Base-by-base conservation (phyloP, 2,113 vertebrate genomes). In the Atrichornis clamosus region DNA sequence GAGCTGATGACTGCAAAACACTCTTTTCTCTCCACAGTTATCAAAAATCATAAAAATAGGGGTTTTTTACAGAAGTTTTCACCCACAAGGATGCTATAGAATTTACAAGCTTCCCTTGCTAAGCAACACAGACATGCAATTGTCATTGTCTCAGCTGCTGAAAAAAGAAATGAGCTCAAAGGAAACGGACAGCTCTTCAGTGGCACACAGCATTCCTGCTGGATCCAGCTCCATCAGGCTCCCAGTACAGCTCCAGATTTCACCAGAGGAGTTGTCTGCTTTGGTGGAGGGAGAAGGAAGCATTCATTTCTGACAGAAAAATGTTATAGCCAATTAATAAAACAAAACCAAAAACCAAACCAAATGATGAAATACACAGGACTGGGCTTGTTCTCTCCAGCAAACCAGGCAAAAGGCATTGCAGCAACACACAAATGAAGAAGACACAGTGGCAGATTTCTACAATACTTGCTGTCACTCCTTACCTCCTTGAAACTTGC, bases 401-500 rank as follows among this genome's bases (percentile, higher is more conserved):
- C 60, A 90, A 85, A 67, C 42, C 8, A 7, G 47, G 64, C 63
- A 88, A 86, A 81, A 92, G 60, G n/a, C 56, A 39, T 59, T 0
- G 2, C 49, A 76, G 63, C 23, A 28, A 55, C 6, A 56, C 76
- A 49, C 12, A 67, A 42, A 60, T 20, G 44, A 75, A 78, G 47
- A 78, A 1, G 21, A 93, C 22, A 21, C 1, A 16, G 59, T 1
- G 33, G 81, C 37, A 80, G 82, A 39, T 49, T 68, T 49, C 63
- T 64, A 49, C 55, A 70, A 11, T 32, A 50, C 9, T 49, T 21
- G 50, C 82, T 78, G 64, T 80, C 85, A 74, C 14, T 82, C 24
- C 83, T 92, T 74, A 75, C 79, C 88, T 96, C 93, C 88, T 96
- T 86, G 68, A 91, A 88, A 88, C 47, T 63, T 44, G 42, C 46